These are phyloP conservation scores for Epistrophella euchroma DNA, from an alignment of 2,888 invertebrate species.

Conservation along the genomic window DNA sequence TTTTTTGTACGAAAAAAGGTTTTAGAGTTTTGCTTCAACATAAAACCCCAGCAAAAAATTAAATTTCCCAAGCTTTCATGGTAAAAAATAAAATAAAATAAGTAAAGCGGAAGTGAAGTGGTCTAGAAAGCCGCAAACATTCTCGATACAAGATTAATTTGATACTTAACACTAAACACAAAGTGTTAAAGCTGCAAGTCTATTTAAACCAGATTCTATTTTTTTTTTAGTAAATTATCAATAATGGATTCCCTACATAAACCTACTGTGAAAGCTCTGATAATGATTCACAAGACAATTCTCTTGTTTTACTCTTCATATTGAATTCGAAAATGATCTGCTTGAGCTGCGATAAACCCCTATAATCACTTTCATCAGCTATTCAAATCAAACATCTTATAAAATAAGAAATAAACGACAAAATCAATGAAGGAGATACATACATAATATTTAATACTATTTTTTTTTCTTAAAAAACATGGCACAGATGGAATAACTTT, in stretches of 20 bases:
- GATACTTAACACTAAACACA: background rate
- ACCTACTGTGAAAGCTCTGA: background rate
- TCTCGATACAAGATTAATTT: background rate
- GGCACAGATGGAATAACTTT: background rate
- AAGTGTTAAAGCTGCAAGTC: background rate
- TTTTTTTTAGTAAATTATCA: background rate
- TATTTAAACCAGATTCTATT: background rate
- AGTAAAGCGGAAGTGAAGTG: conserved; percentile 9
- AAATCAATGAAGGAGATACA: background rate
- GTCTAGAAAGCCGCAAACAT: background rate
- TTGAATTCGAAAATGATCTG: background rate
- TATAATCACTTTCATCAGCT: background rate
- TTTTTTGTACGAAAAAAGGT: too few relatives aligned
- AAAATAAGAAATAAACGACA: background rate
- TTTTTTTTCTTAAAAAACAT: background rate
- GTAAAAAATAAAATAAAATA: too few relatives aligned
- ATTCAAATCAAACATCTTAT: background rate
- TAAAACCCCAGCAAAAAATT: too few relatives aligned
- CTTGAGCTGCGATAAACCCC: background rate
- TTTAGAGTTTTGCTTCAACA: too few relatives aligned
- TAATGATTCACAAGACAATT: background rate
- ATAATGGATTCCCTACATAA: background rate
- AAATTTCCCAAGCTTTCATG: too few relatives aligned
- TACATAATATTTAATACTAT: background rate
- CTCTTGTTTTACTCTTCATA: background rate